phyloP scores from a whole-genome alignment of 2,888 invertebrate species.

The Diloba caeruleocephala region DNA sequence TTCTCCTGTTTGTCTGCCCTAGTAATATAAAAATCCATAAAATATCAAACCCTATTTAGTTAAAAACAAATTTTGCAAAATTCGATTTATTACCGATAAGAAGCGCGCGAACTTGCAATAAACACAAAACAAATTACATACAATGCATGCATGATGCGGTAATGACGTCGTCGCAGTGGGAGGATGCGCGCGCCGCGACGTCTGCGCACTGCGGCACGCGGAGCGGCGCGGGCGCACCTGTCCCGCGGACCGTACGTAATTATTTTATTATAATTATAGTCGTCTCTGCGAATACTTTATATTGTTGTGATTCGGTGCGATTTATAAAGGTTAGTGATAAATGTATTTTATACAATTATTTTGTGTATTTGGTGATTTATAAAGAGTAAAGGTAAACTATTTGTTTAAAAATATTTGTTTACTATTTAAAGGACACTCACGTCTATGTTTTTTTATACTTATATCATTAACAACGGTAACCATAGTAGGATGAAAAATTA shows the following conservation, averaged over 20 bases:
- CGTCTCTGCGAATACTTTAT: conserved; percentile 8
- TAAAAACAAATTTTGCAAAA: conserved; percentile 9
- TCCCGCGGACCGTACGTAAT: conserved; percentile 17
- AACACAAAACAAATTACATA: conserved; percentile 17
- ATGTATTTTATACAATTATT: conserved; percentile 1
- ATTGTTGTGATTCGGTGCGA: conserved; percentile 15
- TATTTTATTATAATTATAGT: conserved; percentile 15
- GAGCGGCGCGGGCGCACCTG: conserved; percentile 41
- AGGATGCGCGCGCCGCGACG: conserved; percentile 59
- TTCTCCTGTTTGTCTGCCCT: no score
- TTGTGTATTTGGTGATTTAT: no score
- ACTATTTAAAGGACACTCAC: no score
- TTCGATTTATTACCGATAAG: conserved; percentile 27
- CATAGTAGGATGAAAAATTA: no score
- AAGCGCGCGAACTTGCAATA: conserved; percentile 26
- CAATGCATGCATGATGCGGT: conserved; percentile 13
- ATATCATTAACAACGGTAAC: no score
- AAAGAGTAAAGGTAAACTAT: no score
- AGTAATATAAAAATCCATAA: conserved; percentile 14
- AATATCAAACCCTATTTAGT: conserved; percentile 10
- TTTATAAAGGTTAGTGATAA: conserved; percentile 41
- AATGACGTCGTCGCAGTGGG: conserved; percentile 45
- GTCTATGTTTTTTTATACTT: no score
- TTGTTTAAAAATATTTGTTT: no score
- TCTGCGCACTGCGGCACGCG: conserved; percentile 54